Evolutionary conservation across 2,113 vertebrate species (phyloP).

Genomic region (Salvelinus fontinalis): DNA sequence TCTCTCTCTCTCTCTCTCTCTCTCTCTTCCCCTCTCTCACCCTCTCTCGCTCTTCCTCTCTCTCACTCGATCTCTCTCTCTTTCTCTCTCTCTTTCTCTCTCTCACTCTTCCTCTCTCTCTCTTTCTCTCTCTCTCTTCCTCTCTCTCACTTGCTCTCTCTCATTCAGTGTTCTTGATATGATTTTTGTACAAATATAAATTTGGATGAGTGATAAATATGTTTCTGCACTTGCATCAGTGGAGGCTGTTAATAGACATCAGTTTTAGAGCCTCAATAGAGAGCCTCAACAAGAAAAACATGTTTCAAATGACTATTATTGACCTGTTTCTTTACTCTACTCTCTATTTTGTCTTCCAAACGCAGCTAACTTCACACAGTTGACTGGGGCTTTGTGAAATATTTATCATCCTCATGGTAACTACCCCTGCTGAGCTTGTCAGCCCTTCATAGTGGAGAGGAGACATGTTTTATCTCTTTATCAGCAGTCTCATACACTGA

Average conservation of each 20-base stretch:
- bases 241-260: no score
- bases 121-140: background rate
- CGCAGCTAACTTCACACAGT: background rate
- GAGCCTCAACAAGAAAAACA: no score
- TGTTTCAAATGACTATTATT: no score
- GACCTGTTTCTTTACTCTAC: no score
- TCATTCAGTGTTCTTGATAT: no score
- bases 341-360: no score
- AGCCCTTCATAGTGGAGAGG: background rate
- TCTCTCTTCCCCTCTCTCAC: background rate
- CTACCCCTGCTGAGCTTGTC: conserved; percentile 3
- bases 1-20: background rate
- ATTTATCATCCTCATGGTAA: conserved; percentile 4
- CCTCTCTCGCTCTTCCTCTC: background rate
- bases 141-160: no score
- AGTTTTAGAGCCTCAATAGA: no score
- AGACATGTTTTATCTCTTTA: conserved; percentile 5
- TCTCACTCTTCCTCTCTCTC: background rate
- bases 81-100: background rate
- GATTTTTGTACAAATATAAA: no score
- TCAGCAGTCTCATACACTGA: background rate
- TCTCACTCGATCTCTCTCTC: background rate
- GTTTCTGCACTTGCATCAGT: no score
- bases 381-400: background rate
- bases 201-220: no score